Evolutionary conservation across 2,113 vertebrate genomes (phyloP).

Genomic region (Myxocyprinus asiaticus): DNA sequence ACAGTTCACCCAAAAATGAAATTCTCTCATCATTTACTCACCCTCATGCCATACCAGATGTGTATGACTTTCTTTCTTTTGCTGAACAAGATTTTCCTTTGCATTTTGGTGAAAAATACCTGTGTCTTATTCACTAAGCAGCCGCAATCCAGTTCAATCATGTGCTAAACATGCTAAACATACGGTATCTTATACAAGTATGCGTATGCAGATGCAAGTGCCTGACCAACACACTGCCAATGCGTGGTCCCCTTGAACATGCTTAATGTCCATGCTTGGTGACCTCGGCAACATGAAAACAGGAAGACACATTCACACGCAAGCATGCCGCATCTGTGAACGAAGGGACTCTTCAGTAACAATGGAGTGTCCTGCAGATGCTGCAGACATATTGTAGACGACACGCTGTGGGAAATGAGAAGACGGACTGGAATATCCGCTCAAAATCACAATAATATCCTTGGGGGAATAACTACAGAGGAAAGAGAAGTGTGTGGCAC

Average conservation of each 20-base stretch:
- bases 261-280: background rate
- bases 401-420: constrained; percentile 29
- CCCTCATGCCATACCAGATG: too few species aligned
- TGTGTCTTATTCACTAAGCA: too few species aligned
- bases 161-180: too few species aligned
- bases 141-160: too few species aligned
- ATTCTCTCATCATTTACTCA: too few species aligned
- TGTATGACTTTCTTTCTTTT: too few species aligned
- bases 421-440: constrained; percentile 34
- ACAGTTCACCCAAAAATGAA: background rate
- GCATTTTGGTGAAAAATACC: too few species aligned
- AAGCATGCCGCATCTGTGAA: constrained; percentile 22
- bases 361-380: constrained; percentile 25
- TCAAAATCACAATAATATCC: constrained; percentile 42
- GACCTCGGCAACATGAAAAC: constrained; percentile 38
- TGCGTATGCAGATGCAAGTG: too few species aligned
- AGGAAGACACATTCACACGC: constrained; percentile 28
- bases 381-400: constrained; percentile 11
- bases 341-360: constrained; percentile 7
- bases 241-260: too few species aligned
- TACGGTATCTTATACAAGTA: too few species aligned
- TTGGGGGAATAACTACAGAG: background rate
- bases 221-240: too few species aligned
- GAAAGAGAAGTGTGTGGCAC: constrained; percentile 16
- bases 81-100: too few species aligned